Evolutionary conservation across 2,797 vertebrate genomes (phyloP).

Genomic region (Euthynnus affinis): DNA sequence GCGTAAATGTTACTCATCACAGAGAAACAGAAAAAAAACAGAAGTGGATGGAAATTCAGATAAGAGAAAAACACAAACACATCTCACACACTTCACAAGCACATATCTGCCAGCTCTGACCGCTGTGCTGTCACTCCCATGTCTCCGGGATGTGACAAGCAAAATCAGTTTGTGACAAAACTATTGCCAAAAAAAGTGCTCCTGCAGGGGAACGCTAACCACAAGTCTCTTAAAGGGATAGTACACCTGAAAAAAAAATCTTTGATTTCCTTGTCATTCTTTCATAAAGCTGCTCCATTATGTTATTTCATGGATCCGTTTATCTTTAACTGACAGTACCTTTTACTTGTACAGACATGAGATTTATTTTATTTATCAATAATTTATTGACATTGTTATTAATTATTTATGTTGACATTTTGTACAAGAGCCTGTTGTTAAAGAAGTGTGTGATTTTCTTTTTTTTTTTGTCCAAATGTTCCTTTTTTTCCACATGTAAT

Average conservation of each 20-base stretch:
- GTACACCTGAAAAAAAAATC: constrained; percentile 15
- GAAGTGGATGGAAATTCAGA: constrained; percentile 8
- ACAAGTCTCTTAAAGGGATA: constrained; percentile 26
- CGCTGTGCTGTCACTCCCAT: constrained; percentile 19
- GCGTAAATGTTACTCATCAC: constrained; percentile 7
- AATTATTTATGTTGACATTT: constrained; percentile 60
- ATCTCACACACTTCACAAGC: constrained; percentile 1
- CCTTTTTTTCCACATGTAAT: constrained; percentile 55
- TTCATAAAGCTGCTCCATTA: constrained; percentile 46
- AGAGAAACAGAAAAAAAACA: constrained; percentile 1
- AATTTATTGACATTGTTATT: constrained; percentile 73
- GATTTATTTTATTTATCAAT: constrained; percentile 83
- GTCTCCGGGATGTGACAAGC: constrained; percentile 38
- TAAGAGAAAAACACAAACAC: constrained; percentile 15
- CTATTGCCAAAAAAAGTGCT: constrained; percentile 34
- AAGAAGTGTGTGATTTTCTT: constrained; percentile 34
- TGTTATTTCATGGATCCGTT: constrained; percentile 46
- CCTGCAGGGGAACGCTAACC: constrained; percentile 26
- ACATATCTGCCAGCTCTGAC: constrained; percentile 40
- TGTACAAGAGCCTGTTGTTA: constrained; percentile 46
- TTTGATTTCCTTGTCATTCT: constrained; percentile 45
- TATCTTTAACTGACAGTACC: constrained; percentile 55
- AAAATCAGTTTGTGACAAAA: constrained; percentile 30
- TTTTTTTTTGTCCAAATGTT: constrained; percentile 56
- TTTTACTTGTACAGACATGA: constrained; percentile 84